Evolutionary conservation across 2,797 vertebrate genomes (phyloP).

Genomic region (Diplodus puntazzo): DNA sequence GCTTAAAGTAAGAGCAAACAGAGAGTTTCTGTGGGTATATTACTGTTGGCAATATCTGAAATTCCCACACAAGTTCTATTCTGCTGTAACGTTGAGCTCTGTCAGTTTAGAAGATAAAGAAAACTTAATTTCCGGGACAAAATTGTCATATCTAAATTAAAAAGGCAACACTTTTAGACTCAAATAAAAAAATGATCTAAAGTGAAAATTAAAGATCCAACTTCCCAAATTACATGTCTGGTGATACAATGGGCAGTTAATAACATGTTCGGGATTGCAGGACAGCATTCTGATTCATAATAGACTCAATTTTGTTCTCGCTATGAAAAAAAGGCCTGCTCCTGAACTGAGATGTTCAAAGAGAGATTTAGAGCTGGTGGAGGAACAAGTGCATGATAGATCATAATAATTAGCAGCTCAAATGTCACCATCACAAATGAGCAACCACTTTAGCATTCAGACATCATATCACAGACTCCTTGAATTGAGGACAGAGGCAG

Average conservation of each 20-base stretch:
- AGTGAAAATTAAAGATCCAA: slow-evolving; percentile 64
- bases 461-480: slow-evolving; percentile 49
- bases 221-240: slow-evolving; percentile 62
- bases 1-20: slow-evolving; percentile 23
- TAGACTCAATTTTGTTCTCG: slow-evolving; percentile 43
- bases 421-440: slow-evolving; percentile 74
- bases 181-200: slow-evolving; percentile 43
- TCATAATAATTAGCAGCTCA: slow-evolving; percentile 80
- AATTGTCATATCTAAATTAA: slow-evolving; percentile 66
- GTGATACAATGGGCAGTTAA: slow-evolving; percentile 67
- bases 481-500: slow-evolving; percentile 41
- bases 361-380: slow-evolving; percentile 60
- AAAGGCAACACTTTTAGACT: slow-evolving; percentile 54
- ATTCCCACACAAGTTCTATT: slow-evolving; percentile 26
- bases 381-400: slow-evolving; percentile 69
- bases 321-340: slow-evolving; percentile 40
- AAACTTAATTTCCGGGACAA: slow-evolving; percentile 65
- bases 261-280: slow-evolving; percentile 68
- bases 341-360: slow-evolving; percentile 70
- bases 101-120: slow-evolving; percentile 66
- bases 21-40: slow-evolving; percentile 26
- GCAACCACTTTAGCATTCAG: slow-evolving; percentile 67
- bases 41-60: slow-evolving; percentile 25
- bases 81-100: slow-evolving; percentile 17
- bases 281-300: slow-evolving; percentile 65